phyloP scores from a whole-genome alignment of 2,113 vertebrate genomes.

The Cyprinus carpio region DNA sequence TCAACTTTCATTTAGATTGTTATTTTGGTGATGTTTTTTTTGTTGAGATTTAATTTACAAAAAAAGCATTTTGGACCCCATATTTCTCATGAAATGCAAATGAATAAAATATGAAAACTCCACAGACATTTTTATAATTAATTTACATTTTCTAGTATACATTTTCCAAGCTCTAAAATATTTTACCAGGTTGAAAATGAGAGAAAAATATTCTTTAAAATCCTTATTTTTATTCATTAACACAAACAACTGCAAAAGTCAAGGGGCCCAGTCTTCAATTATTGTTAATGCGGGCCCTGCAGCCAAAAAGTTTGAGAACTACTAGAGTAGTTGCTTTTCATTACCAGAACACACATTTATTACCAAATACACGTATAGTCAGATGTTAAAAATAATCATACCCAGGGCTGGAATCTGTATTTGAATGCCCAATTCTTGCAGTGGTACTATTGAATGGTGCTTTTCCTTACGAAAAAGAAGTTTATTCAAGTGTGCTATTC shows the following conservation, averaged over 20 bases:
- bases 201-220: background rate
- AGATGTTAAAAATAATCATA: too few species aligned
- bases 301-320: too few species aligned
- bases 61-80: background rate
- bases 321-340: too few species aligned
- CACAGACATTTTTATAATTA: background rate
- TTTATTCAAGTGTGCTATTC: too few species aligned
- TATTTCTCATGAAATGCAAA: background rate
- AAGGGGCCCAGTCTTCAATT: too few species aligned
- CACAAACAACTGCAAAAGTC: background rate
- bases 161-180: background rate
- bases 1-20: background rate
- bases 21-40: background rate
- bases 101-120: background rate
- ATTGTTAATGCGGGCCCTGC: too few species aligned
- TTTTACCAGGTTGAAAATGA: background rate
- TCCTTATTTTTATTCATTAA: background rate
- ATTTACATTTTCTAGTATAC: too few species aligned
- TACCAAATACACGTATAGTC: too few species aligned
- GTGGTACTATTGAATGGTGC: too few species aligned
- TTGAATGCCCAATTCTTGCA: constrained; percentile 63
- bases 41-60: background rate
- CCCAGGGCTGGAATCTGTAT: too few species aligned
- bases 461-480: too few species aligned
- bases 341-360: too few species aligned